Evolutionary conservation across 92 coral and sea anemone genomes (phyloP).

Genomic region (Pocillopora meandrina): DNA sequence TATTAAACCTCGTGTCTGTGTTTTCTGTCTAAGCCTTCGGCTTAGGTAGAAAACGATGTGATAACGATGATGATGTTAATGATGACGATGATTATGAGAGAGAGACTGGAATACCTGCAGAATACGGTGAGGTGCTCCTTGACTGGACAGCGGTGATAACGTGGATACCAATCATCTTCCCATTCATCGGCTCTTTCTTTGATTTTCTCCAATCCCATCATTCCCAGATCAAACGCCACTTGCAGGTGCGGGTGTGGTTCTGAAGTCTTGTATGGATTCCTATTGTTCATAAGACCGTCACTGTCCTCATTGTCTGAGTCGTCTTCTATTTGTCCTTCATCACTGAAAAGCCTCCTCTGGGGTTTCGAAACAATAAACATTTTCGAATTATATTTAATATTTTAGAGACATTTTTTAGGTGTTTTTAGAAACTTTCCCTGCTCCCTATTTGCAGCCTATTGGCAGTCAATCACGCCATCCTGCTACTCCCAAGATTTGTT

Average conservation of each 20-base stretch:
- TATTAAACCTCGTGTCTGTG: too few species aligned
- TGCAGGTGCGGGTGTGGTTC: conserved; percentile 65
- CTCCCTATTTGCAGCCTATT: too few species aligned
- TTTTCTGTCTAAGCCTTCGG: too few species aligned
- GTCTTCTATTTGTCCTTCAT: conserved; percentile 21
- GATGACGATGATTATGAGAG: too few species aligned
- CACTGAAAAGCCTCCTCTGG: conserved; percentile 47
- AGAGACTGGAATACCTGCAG: conserved; percentile 13
- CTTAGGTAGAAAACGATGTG: too few species aligned
- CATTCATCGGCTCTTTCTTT: conserved; percentile 5
- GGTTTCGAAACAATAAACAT: too few species aligned
- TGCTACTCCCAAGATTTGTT: too few species aligned
- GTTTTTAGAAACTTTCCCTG: too few species aligned
- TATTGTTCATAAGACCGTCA: neutral
- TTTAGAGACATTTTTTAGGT: too few species aligned
- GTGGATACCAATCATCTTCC: neutral
- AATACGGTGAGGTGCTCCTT: conserved; percentile 23
- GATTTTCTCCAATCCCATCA: conserved; percentile 54
- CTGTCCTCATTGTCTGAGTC: conserved; percentile 45
- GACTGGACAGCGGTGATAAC: conserved; percentile 14
- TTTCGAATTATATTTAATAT: too few species aligned
- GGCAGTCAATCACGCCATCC: too few species aligned
- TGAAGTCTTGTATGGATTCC: conserved; percentile 49
- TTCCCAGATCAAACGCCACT: conserved; percentile 66
- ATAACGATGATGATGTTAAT: too few species aligned